Evolutionary conservation across 2,113 vertebrate genomes (phyloP).

Genomic region (Pseudorhombus dupliciocellatus): DNA sequence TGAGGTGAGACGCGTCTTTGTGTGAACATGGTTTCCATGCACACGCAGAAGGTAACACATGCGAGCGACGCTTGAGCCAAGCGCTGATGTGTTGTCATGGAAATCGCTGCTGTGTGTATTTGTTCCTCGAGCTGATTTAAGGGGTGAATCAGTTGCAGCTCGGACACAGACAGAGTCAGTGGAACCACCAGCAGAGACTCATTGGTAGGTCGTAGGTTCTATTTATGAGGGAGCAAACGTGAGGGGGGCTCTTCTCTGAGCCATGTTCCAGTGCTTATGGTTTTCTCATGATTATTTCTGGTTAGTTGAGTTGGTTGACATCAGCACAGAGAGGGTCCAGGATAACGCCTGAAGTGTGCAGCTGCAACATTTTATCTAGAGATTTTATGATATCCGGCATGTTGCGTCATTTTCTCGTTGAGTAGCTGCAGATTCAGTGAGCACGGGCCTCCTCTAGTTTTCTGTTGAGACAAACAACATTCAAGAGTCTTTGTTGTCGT

Average conservation of each 20-base stretch:
- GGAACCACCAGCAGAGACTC: too few species aligned
- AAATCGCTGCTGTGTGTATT: slow-evolving; percentile 10
- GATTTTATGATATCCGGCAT: neutral
- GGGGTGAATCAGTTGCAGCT: slow-evolving; percentile 1
- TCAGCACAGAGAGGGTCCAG: neutral
- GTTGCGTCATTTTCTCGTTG: neutral
- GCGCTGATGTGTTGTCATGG: slow-evolving; percentile 37
- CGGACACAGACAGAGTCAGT: neutral
- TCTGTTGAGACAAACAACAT: too few species aligned
- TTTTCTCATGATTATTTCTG: neutral
- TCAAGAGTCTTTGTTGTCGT: too few species aligned
- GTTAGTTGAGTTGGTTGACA: neutral
- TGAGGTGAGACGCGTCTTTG: neutral
- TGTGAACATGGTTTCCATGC: neutral
- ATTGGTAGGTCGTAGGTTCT: too few species aligned
- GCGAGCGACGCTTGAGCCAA: neutral
- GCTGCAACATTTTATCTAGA: neutral
- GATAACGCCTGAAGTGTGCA: neutral
- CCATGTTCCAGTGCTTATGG: too few species aligned
- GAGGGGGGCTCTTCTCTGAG: too few species aligned
- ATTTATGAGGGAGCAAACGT: too few species aligned
- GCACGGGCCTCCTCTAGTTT: neutral
- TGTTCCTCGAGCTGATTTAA: slow-evolving; percentile 18
- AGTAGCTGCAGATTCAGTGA: neutral
- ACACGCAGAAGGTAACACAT: neutral